Conservation (phyloP, 2,797 vertebrate species). For the Chaenodraco wilsoni region DNA sequence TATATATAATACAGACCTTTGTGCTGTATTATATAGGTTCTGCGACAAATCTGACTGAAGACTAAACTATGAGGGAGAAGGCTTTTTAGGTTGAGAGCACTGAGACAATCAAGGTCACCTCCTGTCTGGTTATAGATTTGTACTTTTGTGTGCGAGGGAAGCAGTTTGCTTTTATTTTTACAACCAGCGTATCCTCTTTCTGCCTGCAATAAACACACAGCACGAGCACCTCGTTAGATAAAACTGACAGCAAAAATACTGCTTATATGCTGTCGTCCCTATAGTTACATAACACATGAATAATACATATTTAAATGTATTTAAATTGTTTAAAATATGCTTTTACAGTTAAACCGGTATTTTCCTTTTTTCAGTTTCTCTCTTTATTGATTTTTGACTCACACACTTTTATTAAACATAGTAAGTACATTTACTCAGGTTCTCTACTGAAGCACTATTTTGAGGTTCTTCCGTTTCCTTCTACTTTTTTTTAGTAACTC, state of each 20-base stretch:
- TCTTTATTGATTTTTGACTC: not conserved
- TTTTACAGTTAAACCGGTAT: not conserved
- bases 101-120: conserved; percentile 54
- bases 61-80: conserved; percentile 43
- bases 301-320: not conserved
- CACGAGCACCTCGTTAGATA: conserved; percentile 8
- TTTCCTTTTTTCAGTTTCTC: not conserved
- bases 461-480: no score
- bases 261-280: not conserved
- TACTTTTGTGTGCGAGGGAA: not conserved
- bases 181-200: conserved; percentile 10
- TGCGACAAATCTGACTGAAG: conserved; percentile 31
- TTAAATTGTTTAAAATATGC: not conserved
- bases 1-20: conserved; percentile 12
- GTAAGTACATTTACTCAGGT: no score
- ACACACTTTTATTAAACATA: no score
- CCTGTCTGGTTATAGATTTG: conserved; percentile 15
- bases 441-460: no score
- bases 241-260: conserved; percentile 8
- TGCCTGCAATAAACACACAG: conserved; percentile 9
- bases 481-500: no score
- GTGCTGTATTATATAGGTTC: conserved; percentile 23
- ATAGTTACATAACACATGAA: not conserved
- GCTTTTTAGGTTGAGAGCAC: conserved; percentile 23
- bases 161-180: not conserved